These are phyloP conservation scores for Parus major DNA, from an alignment of 2,113 vertebrate species.

Conservation along the genomic window DNA sequence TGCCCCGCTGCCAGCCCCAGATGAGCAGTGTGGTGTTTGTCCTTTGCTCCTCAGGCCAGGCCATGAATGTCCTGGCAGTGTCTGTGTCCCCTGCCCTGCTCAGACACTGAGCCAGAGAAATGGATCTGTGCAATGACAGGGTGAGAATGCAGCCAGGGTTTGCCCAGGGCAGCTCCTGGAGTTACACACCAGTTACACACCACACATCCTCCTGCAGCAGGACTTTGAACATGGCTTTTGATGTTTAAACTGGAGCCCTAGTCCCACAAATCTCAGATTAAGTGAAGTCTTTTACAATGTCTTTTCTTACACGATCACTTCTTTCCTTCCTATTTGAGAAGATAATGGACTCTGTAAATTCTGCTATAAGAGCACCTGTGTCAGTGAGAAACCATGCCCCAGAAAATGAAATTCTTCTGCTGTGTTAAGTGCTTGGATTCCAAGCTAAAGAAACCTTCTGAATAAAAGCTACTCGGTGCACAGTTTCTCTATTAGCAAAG, in stretches of 20 bases:
- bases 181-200: background rate
- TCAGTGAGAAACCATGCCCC: background rate
- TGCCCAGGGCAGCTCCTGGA: background rate
- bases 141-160: background rate
- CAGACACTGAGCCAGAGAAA: background rate
- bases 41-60: background rate
- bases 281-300: background rate
- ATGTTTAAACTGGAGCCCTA: background rate
- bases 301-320: background rate
- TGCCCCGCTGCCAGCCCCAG: background rate
- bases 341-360: slow-evolving; percentile 29
- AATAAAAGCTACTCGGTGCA: background rate
- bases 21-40: slow-evolving; percentile 15
- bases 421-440: background rate
- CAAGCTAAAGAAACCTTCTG: background rate
- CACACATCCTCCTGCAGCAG: background rate
- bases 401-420: slow-evolving; percentile 30
- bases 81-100: background rate
- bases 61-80: background rate
- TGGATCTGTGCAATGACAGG: background rate
- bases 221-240: background rate
- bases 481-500: background rate
- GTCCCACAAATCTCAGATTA: slow-evolving; percentile 23
- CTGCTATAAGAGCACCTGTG: background rate
- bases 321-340: slow-evolving; percentile 4